A percentile compares a stretch with the other conserved stretches of the same genome.
Conservation (phyloP, 2,888 invertebrate genomes). For the Fabriciana adippe region DNA sequence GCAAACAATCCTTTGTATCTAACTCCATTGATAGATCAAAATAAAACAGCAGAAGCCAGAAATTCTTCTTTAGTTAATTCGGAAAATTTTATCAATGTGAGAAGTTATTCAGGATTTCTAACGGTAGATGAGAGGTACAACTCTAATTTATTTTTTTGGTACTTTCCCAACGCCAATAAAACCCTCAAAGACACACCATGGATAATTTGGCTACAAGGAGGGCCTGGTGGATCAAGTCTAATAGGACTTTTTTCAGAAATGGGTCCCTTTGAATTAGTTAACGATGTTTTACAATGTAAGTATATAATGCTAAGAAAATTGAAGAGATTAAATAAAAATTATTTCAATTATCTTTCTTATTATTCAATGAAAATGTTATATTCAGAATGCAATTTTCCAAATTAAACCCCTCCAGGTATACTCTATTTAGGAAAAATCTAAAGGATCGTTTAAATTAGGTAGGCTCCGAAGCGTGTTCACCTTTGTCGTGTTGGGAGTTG, state of each 20-base stretch:
- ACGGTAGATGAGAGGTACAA: slow-evolving; percentile 87
- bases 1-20: slow-evolving; percentile 60
- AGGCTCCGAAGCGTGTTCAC: too few species aligned
- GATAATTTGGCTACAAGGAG: slow-evolving; percentile 94
- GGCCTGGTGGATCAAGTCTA: slow-evolving; percentile 88
- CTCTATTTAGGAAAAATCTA: too few species aligned
- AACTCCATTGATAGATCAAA: slow-evolving; percentile 57
- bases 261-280: slow-evolving; percentile 56
- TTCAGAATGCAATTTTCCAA: too few species aligned
- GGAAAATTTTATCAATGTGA: slow-evolving; percentile 58
- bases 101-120: slow-evolving; percentile 76
- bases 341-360: too few species aligned
- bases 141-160: slow-evolving; percentile 93
- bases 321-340: background rate
- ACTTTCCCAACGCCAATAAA: slow-evolving; percentile 83
- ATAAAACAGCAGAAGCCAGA: slow-evolving; percentile 53
- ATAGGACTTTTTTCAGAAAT: slow-evolving; percentile 67
- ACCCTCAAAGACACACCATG: slow-evolving; percentile 81
- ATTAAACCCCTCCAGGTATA: too few species aligned
- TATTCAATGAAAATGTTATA: too few species aligned
- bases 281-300: slow-evolving; percentile 27
- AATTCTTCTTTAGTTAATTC: slow-evolving; percentile 55
- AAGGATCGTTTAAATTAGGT: too few species aligned
- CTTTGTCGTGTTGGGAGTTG: too few species aligned
- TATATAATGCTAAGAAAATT: background rate